phyloP scores from a whole-genome alignment of 64 coral and sea anemone genomes.

The Acropora tenuis region DNA sequence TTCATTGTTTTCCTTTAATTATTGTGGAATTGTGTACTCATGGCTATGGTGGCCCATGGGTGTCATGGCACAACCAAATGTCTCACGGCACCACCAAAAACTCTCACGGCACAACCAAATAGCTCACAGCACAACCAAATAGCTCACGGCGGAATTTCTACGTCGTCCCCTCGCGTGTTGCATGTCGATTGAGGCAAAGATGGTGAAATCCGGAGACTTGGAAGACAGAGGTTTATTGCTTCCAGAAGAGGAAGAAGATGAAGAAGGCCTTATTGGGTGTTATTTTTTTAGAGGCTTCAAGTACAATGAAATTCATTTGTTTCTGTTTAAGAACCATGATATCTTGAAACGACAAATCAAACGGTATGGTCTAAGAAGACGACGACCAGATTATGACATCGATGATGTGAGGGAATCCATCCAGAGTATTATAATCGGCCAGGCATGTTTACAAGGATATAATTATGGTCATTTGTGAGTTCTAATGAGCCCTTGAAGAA shows the following conservation, averaged over 20 bases:
- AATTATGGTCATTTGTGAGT: too few relatives aligned
- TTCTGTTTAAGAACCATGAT: constrained; percentile 53
- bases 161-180: neutral
- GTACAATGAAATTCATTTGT: constrained; percentile 49
- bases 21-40: too few relatives aligned
- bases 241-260: constrained; percentile 29
- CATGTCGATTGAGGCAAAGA: neutral
- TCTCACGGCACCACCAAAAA: neutral
- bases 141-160: neutral
- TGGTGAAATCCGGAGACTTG: neutral
- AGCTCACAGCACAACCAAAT: neutral
- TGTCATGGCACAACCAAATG: neutral
- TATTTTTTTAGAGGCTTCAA: constrained; percentile 31
- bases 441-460: constrained; percentile 57
- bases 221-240: neutral
- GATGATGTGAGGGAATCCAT: constrained; percentile 39
- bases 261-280: neutral
- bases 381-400: constrained; percentile 63
- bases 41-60: too few relatives aligned
- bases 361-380: constrained; percentile 55
- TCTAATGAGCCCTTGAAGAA: too few relatives aligned
- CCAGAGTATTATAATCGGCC: neutral
- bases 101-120: neutral
- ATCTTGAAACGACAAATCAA: constrained; percentile 78
- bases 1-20: too few relatives aligned